These are phyloP conservation scores for Forbesichthys papilliferus DNA, from an alignment of 2,113 vertebrate genomes.

Conservation along the genomic window DNA sequence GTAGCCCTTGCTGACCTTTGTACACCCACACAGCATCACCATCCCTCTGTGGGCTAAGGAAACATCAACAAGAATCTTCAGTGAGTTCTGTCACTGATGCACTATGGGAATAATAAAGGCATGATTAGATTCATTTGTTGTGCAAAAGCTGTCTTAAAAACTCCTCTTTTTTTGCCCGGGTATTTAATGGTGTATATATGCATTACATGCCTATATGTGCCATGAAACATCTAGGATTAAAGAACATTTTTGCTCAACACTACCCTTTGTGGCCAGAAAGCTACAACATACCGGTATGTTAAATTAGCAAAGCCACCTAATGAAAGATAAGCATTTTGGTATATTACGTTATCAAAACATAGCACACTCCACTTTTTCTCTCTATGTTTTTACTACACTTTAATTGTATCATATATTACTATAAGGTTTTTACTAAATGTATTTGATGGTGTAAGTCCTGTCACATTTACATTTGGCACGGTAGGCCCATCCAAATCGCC, in stretches of 20 bases:
- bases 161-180: too few species aligned
- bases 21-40: slow-evolving; percentile 11
- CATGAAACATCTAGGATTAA: not conserved
- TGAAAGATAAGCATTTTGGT: too few species aligned
- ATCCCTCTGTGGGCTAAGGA: slow-evolving; percentile 1
- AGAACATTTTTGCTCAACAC: not conserved
- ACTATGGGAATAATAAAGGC: not conserved
- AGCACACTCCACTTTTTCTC: too few species aligned
- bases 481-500: not conserved
- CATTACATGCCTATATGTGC: not conserved
- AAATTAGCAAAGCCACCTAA: too few species aligned
- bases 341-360: too few species aligned
- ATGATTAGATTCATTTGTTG: too few species aligned
- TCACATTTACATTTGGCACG: not conserved
- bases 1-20: slow-evolving; percentile 29
- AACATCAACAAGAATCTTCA: not conserved
- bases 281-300: too few species aligned
- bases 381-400: too few species aligned
- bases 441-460: not conserved
- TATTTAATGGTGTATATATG: not conserved
- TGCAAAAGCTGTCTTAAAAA: too few species aligned
- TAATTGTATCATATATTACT: too few species aligned
- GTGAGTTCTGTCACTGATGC: not conserved
- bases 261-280: too few species aligned
- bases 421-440: too few species aligned